A percentile compares a stretch with the other conserved stretches of the same genome.
phyloP scores from a whole-genome alignment of 30 jellyfish, hydroid and myxozoan genomes.

The Aurelia aurita region DNA sequence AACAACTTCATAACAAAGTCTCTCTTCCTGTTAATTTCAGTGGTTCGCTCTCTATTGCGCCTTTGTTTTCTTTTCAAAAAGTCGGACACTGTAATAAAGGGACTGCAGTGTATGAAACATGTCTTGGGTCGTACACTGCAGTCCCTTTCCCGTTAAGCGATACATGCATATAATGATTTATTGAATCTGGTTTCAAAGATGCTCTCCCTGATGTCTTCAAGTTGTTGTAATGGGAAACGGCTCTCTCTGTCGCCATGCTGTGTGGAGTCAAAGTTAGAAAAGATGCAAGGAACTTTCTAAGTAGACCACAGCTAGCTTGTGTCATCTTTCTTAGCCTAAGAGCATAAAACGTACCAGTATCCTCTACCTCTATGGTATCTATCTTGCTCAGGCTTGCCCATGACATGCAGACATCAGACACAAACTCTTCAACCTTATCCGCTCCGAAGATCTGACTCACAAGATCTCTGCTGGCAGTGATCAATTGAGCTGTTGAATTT shows the following conservation, averaged over 20 bases:
- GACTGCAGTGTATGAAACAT: constrained; percentile 15
- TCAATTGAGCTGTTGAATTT: constrained; percentile 19
- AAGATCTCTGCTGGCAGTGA: constrained; percentile 13
- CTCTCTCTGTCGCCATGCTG: constrained; percentile 63
- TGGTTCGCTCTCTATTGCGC: constrained; percentile 19
- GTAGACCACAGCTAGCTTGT: constrained; percentile 15
- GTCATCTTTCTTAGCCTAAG: constrained; percentile 37
- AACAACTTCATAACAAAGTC: constrained; percentile 43
- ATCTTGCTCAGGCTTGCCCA: constrained; percentile 22
- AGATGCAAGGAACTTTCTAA: constrained; percentile 26
- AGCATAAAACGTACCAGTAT: constrained; percentile 37
- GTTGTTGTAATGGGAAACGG: constrained; percentile 47
- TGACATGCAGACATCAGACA: constrained; percentile 26
- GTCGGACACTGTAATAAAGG: constrained; percentile 13
- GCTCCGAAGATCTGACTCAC: constrained; percentile 14
- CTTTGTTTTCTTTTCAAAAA: constrained; percentile 29
- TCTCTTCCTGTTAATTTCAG: constrained; percentile 11
- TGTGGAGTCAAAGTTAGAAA: constrained; percentile 48
- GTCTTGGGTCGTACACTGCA: constrained; percentile 1
- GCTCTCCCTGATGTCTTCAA: too few relatives aligned
- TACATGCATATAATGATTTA: too few relatives aligned
- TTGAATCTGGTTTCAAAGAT: too few relatives aligned
- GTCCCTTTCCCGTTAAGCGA: too few relatives aligned
- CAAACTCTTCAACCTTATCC: constrained; percentile 15
- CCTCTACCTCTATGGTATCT: constrained; percentile 40